Evolutionary conservation across 1,140 invertebrate species (phyloP).

Genomic region (Euschistus heros): DNA sequence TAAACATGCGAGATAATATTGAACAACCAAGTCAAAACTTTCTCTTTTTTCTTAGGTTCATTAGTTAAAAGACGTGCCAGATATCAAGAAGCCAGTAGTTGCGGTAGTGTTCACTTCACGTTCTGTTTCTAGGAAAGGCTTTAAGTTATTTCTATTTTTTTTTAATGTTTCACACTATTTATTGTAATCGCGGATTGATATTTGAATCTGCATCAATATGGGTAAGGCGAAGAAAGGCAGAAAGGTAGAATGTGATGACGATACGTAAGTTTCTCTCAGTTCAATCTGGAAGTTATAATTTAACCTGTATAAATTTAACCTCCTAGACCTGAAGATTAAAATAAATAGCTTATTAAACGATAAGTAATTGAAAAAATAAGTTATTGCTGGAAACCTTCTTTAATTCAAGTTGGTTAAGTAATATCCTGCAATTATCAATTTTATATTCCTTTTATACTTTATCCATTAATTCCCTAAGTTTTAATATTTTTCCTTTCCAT

Average conservation of each 20-base stretch:
- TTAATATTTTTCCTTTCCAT: too few species aligned
- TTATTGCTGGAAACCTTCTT: too few species aligned
- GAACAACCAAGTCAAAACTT: too few species aligned
- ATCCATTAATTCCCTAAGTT: too few species aligned
- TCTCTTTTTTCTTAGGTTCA: too few species aligned
- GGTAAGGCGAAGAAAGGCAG: conserved; percentile 58
- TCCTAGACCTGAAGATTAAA: conserved; percentile 21
- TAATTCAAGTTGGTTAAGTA: too few species aligned
- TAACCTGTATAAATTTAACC: conserved; percentile 22
- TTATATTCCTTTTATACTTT: too few species aligned
- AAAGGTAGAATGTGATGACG: conserved; percentile 49
- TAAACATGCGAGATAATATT: too few species aligned
- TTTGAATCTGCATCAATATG: conserved; percentile 37
- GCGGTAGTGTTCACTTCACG: not conserved
- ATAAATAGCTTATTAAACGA: too few species aligned
- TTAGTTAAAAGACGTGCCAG: not conserved
- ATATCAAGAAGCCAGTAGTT: conserved; percentile 2
- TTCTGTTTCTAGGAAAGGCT: conserved; percentile 6
- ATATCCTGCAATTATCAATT: too few species aligned
- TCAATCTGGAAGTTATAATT: conserved; percentile 24
- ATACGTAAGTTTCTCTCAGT: conserved; percentile 43
- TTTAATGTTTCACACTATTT: conserved; percentile 18
- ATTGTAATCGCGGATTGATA: conserved; percentile 11
- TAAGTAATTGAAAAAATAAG: too few species aligned
- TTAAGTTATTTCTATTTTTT: conserved; percentile 6